phyloP scores from a whole-genome alignment of 35 echinoderm and acorn worm species.

The Eucidaris tribuloides region DNA sequence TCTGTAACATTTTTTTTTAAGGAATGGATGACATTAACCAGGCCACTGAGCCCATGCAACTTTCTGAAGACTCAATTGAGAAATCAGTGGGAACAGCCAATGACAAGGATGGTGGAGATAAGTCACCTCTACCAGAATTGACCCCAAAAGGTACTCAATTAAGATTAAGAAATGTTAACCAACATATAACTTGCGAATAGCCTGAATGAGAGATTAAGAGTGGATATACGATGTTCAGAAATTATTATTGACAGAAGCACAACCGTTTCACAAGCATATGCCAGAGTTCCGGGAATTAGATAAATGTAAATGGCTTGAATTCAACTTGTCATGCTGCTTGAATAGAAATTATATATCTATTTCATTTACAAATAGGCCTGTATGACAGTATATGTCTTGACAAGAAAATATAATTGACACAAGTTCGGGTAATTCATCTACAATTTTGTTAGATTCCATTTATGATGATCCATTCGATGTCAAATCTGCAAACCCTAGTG shows the following conservation, averaged over 20 bases:
- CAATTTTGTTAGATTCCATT: not conserved
- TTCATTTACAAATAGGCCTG: not conserved
- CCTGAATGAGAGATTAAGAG: not conserved
- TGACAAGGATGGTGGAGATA: too few species aligned
- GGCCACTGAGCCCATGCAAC: too few species aligned
- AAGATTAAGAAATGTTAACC: too few species aligned
- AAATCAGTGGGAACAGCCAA: not conserved
- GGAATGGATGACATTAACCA: too few species aligned
- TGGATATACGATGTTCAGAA: not conserved
- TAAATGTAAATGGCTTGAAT: not conserved
- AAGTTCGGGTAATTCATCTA: conserved; percentile 3
- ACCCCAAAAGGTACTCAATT: too few species aligned
- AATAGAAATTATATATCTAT: not conserved
- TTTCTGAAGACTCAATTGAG: too few species aligned
- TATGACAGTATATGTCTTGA: conserved; percentile 3
- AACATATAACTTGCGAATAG: not conserved
- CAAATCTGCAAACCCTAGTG: not conserved
- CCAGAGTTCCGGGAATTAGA: not conserved
- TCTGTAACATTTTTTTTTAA: too few species aligned
- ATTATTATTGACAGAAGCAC: not conserved
- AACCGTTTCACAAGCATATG: not conserved
- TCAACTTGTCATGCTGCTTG: conserved; percentile 3
- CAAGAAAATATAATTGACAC: not conserved
- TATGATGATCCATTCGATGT: not conserved
- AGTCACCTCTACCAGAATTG: too few species aligned